Conservation (phyloP, 2,113 vertebrate species). For the Phoenicopterus ruber region DNA sequence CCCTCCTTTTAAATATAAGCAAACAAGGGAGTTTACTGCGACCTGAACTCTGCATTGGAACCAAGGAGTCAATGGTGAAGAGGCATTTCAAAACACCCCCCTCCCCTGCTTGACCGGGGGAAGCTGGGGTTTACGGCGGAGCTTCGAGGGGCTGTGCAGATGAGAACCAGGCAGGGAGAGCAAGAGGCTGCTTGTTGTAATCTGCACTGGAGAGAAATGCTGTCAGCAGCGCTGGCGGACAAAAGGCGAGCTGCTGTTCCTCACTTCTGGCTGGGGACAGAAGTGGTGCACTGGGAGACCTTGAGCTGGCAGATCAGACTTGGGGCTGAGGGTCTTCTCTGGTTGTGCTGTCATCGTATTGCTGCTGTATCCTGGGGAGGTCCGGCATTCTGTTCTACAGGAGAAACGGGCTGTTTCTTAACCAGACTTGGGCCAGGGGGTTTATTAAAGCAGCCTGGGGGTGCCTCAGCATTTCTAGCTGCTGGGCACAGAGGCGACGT, state of each 20-base stretch:
- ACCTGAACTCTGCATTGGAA: background rate
- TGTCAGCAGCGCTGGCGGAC: background rate
- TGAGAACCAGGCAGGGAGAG: background rate
- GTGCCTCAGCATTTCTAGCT: background rate
- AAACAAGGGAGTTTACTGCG: background rate
- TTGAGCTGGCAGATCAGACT: background rate
- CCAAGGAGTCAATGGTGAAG: background rate
- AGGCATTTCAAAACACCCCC: background rate
- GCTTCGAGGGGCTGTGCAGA: accelerated
- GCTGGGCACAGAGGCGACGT: background rate
- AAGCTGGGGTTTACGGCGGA: background rate
- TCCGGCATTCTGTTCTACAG: background rate
- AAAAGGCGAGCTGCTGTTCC: background rate
- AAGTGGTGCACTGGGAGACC: background rate
- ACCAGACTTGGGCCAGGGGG: background rate
- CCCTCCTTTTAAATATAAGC: background rate
- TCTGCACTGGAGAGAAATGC: background rate
- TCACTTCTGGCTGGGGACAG: background rate
- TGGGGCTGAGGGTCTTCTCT: background rate
- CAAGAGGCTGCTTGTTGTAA: background rate
- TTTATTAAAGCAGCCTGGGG: background rate
- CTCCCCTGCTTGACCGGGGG: background rate
- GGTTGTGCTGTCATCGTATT: background rate
- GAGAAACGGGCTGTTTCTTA: background rate
- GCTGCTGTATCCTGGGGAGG: background rate